Evolutionary conservation across 2,888 invertebrate genomes (phyloP), one percentile per base, ranked within the genome.

Genomic region (Pantelozetes paolii): DNA sequence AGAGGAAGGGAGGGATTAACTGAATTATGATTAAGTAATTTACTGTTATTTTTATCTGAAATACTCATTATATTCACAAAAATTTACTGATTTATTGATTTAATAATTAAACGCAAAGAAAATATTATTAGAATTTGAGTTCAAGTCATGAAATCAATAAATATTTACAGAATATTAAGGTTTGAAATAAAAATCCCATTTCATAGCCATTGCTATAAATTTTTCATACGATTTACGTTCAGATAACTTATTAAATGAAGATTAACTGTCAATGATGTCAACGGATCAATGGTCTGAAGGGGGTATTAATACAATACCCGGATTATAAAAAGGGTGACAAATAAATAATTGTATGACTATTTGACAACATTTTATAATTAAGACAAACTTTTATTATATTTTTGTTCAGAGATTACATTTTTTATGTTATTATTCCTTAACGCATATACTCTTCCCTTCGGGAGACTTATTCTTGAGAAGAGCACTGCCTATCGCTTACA

Each of bases 281-380:
- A n/a, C n/a, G n/a, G n/a, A n/a, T n/a, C n/a, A n/a, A 8, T 30
- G 26, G 26, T 59, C 30, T 26, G 30, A 59, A 18, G 3, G 23
- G 23, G 3, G 6, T 3, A 54, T 1, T 20, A 59, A 28, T 59
- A 28, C 28, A 59, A 30, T 28, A 28, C 57, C 5, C 8, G 57
- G 57, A 59, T 59, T 59, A 59, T 59, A 59, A 30, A n/a, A n/a
- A 15, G 30, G 8, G 5, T 26, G 13, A 59, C 28, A 59, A 59
- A 59, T 59, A 59, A 59, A 59, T 59, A 59, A 59, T 59, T 30
- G 57, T 59, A 59, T 59, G 57, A 59, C 28, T 59, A 59, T 59
- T 59, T 59, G 57, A 59, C 57, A 59, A 5, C n/a, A n/a, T 20
- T 59, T 59, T 59, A 3, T 59, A 59, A 59, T 59, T 59, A 59